These are phyloP conservation scores for Acromyrmex echinatior DNA, from an alignment of 1,140 invertebrate genomes.

Conservation along the genomic window DNA sequence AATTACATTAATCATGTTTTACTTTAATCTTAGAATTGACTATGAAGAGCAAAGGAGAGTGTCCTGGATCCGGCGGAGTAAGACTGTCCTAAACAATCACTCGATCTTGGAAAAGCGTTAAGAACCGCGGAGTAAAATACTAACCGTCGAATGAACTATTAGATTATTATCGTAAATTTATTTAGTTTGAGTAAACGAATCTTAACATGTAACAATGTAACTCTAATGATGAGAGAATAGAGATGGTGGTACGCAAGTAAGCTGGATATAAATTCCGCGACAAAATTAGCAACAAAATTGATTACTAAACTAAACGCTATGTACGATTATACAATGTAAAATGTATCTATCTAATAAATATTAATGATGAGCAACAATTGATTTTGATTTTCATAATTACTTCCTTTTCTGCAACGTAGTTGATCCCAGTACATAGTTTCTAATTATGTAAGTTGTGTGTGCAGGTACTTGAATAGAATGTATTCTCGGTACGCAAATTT, in stretches of 20 bases:
- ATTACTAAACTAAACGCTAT: neutral
- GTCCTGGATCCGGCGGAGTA: slow-evolving; percentile 78
- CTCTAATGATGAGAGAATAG: neutral
- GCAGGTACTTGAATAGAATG: neutral
- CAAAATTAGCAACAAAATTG: slow-evolving; percentile 19
- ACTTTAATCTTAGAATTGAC: slow-evolving; percentile 75
- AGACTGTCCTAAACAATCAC: slow-evolving; percentile 72
- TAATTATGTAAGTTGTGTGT: slow-evolving; percentile 21
- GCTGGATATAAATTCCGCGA: neutral
- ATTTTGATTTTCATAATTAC: neutral
- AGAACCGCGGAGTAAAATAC: neutral
- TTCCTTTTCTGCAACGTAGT: neutral
- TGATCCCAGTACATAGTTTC: neutral
- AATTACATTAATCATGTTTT: slow-evolving; percentile 10
- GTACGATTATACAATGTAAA: slow-evolving; percentile 16
- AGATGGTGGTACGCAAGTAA: neutral
- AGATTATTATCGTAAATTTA: slow-evolving; percentile 25
- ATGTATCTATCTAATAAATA: slow-evolving; percentile 49
- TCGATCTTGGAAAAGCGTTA: neutral
- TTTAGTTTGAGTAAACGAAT: slow-evolving; percentile 2
- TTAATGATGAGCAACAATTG: slow-evolving; percentile 54
- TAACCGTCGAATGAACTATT: slow-evolving; percentile 7
- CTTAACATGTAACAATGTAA: neutral
- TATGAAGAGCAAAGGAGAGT: slow-evolving; percentile 81
- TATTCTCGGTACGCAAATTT: slow-evolving; percentile 23